Base-by-base conservation (phyloP, 1,140 invertebrate genomes). In the Ruditapes philippinarum region DNA sequence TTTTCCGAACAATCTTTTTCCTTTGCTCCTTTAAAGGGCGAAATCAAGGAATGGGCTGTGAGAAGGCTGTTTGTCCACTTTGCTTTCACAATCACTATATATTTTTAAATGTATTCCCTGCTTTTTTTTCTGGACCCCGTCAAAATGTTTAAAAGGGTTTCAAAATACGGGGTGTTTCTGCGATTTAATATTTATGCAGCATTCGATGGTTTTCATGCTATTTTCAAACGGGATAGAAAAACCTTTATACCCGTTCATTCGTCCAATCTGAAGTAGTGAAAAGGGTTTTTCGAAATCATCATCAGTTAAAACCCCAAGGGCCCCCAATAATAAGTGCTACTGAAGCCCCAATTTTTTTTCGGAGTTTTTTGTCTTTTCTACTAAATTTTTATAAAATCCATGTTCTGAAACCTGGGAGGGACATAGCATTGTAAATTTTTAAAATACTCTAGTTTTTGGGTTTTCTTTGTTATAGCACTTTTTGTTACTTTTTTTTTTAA, bases 211-310 rank as follows among this genome's bases (percentile, higher is more conserved):
- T n/a, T 51, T 60, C 0, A 90, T 51, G 0, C 65, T n/a, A 45
- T 81, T 65, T 57, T 91, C 57, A 94, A 96, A 95, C 97, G 96
- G 93, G 22, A 94, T 78, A 36, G 78, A 73, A 12, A 93, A 36
- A 91, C 40, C 25, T 89, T 68, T 12, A 94, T 84, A 28, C 87
- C 60, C 31, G 4, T 19, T 65, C 60, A 60, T 97, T 74, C 97
- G 95, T 42, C 97, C 96, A 5, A 96, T 92, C 97, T 0, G 96
- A 97, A 25, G 97, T 88, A 98, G 96, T 60, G 97, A 94, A 60
- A 98, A 95, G 36, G 96, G n/a, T n/a, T n/a, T 96, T 54, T 96
- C 94, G 93, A 98, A 98, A 76, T 97, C 96, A 92, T 97, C 96
- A 9, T 92, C 95, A 0, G 97, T 97, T 25, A 98, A 96, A 84